Percentiles rank a stretch among this genome's conserved stretches.
Conservation (phyloP, 2,888 invertebrate species). For the Meganola albula region DNA sequence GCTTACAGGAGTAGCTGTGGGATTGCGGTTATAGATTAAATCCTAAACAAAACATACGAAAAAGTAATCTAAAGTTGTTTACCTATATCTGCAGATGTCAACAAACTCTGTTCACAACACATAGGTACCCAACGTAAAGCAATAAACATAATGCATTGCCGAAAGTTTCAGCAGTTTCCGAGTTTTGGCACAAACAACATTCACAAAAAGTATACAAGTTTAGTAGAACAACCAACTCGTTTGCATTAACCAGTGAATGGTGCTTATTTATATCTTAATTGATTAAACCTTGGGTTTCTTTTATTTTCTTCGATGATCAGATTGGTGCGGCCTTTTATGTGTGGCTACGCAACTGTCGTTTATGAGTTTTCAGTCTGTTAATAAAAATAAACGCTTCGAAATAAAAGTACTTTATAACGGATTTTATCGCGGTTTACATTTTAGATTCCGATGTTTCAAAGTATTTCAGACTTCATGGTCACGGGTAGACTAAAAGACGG, state of each 20-base stretch:
- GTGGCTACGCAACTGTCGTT: slow-evolving; percentile 9
- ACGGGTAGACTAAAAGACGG: slow-evolving; percentile 7
- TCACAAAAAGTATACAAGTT: slow-evolving; percentile 6
- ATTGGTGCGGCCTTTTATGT: slow-evolving; percentile 18
- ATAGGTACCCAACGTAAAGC: too few species aligned
- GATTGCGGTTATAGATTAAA: too few species aligned
- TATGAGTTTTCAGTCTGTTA: too few species aligned
- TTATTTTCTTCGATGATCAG: slow-evolving; percentile 19
- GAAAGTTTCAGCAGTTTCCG: not conserved
- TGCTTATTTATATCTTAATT: slow-evolving; percentile 27
- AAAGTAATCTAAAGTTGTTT: too few species aligned
- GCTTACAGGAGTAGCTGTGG: too few species aligned
- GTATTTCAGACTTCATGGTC: too few species aligned
- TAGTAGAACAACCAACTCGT: slow-evolving; percentile 12
- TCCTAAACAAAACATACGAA: too few species aligned
- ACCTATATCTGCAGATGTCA: too few species aligned
- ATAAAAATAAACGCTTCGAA: slow-evolving; percentile 7
- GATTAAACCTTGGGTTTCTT: slow-evolving; percentile 14
- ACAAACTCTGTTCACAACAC: too few species aligned
- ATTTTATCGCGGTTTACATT: too few species aligned
- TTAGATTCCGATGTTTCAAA: too few species aligned
- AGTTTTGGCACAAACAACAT: slow-evolving; percentile 7
- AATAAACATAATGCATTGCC: not conserved
- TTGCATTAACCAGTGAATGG: slow-evolving; percentile 8
- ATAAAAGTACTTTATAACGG: too few species aligned